Base-by-base conservation (phyloP, 1,140 invertebrate species). In the Rhagoletis zephyria region DNA sequence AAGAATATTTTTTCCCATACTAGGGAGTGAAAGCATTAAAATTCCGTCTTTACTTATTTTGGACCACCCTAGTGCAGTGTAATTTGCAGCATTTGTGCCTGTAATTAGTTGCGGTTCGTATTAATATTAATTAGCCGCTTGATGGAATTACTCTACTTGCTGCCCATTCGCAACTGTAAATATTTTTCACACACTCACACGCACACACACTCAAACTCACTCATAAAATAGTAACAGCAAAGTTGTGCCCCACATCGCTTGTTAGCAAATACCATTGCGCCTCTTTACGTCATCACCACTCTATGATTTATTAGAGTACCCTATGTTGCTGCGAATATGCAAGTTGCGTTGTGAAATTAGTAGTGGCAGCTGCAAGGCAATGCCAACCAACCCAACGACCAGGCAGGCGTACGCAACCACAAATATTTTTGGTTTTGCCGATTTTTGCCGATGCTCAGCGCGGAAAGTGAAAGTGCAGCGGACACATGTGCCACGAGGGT, bases 91-190 rank as follows among this genome's bases (percentile, higher is more conserved):
- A 86, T 65, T 63, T 86, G 60, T 65, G 59, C 85, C 85, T 61
- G 86, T 70, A 87, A 87, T 87, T 87, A 87, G 86, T 70, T 87
- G 86, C 65, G 86, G 86, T 67, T 59, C 7, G 86, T 42, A 87
- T 87, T 87, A 87, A 87, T 87, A 87, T 87, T 87, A 87, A 70
- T 87, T 87, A 87, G 64, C 45, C 6, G n/a, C 85, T 85, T 63
- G 30, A 85, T 85, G 60, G 60, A 85, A 85, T 85, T 85, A 85
- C 85, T 30, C 30, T 85, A 81, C 74, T 81, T 4, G 56, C 74
- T 56, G n/a, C n/a, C 3, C 48, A 59, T 16, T 74, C 70, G 74
- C n/a, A 81, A 81, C 74, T 30, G 74, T 81, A 59, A 59, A 81
- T 56, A 81, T 59, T 59, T 10, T 59, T 59, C 19, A 10, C 74